Conservation (phyloP, 1,140 invertebrate species). For the Coboldia fuscipes region DNA sequence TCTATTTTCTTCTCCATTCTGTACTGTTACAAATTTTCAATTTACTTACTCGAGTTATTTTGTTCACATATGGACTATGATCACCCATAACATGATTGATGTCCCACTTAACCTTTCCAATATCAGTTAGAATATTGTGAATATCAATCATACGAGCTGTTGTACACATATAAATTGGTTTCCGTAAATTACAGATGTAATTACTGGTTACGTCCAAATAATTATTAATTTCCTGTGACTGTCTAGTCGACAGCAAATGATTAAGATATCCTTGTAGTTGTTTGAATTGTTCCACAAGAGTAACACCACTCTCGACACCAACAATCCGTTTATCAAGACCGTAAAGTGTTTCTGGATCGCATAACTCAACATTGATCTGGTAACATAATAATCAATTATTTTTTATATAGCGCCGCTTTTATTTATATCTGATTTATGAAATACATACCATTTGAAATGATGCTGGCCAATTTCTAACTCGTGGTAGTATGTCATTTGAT, state of each 20-base stretch:
- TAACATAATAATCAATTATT: constrained; percentile 7
- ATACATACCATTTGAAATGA: constrained; percentile 16
- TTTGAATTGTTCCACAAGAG: constrained; percentile 71
- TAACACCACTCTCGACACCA: constrained; percentile 79
- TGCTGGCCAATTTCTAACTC: constrained; percentile 17
- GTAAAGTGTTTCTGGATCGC: constrained; percentile 46
- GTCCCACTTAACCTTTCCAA: constrained; percentile 91
- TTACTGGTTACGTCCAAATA: constrained; percentile 45
- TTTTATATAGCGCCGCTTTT: neutral
- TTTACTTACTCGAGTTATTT: constrained; percentile 32
- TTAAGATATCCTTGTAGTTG: constrained; percentile 63
- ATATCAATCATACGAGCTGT: constrained; percentile 60
- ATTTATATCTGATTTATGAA: neutral
- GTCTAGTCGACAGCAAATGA: constrained; percentile 31
- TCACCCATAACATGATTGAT: constrained; percentile 87
- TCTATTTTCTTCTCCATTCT: neutral
- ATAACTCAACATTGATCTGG: constrained; percentile 33
- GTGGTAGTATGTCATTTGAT: constrained; percentile 31
- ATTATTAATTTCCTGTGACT: constrained; percentile 45
- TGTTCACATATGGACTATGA: constrained; percentile 75
- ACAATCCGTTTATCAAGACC: constrained; percentile 71
- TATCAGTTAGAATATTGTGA: constrained; percentile 51
- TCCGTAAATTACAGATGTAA: constrained; percentile 39
- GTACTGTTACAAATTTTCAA: constrained; percentile 1
- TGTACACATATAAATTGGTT: constrained; percentile 69